Evolutionary conservation across 2,797 vertebrate genomes (phyloP), one percentile per base, ranked within the genome.

Genomic region (Eurystomus glaucurus): DNA sequence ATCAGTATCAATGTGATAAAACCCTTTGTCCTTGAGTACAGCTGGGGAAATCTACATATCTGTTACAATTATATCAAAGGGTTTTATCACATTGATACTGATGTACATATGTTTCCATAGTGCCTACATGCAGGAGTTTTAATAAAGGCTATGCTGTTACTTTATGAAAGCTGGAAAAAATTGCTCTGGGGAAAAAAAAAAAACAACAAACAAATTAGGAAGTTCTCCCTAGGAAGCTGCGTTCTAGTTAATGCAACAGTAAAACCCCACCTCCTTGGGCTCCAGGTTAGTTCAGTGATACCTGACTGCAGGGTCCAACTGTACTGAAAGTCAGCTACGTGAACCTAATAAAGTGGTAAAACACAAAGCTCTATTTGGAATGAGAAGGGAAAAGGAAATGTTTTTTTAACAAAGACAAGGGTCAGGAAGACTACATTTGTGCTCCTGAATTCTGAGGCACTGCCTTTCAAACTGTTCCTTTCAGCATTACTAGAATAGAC

Each of bases 141-240:
- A 80, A 29, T 75, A 78, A 78, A 48, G 14, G 11, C 16, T 85
- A 23, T 43, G 33, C 2, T 26, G 12, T 41, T 33, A 71, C 6
- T 76, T 78, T 39, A 64, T 6, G 58, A 78, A 88, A 89, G 26
- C 23, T 78, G 23, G 41, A 61, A 91, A 72, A 86, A 78, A 55
- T 11, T 70, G 7, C 7, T 68, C 5, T 1, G 14, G 18, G 6
- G 19, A 22, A 12, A 11, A 5, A 12, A 3, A 14, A 48, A 26
- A 37, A 69, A 52, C 6, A 41, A 8, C 8, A 4, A n/a, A 78
- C 29, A 6, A 62, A 8, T 2, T 37, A 11, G 62, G 45, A 80
- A 50, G 6, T 33, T 74, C 20, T 92, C 19, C 46, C 26, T 52
- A 43, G 17, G 29, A 85, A 69, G 5, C 3, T 55, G 15, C 3